Conservation (phyloP, 2,797 vertebrate species). For the Paedocypris micromegethes region DNA sequence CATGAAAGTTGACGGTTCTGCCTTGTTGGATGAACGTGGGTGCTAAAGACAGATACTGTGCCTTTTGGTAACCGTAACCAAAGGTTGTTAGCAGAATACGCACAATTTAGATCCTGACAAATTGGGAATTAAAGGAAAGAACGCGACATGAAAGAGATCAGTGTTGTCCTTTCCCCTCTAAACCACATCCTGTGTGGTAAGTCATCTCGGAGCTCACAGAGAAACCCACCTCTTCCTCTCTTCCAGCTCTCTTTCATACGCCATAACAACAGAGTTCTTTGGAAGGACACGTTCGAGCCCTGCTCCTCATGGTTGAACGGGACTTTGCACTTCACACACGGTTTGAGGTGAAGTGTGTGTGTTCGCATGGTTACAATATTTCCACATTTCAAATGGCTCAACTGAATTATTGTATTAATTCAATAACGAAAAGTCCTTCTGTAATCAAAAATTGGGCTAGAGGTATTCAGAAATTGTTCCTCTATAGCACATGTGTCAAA, state of each 20-base stretch:
- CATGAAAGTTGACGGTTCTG: constrained; percentile 23
- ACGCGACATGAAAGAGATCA: constrained; percentile 50
- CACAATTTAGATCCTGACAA: constrained; percentile 42
- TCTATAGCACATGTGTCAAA: too few species aligned
- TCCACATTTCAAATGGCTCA: too few species aligned
- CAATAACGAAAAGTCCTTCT: too few species aligned
- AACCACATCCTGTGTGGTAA: constrained; percentile 71
- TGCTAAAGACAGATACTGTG: constrained; percentile 17
- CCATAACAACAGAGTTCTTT: constrained; percentile 42
- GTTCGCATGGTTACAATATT: too few species aligned
- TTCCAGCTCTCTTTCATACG: constrained; percentile 38
- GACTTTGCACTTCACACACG: constrained; percentile 34
- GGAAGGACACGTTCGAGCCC: constrained; percentile 24
- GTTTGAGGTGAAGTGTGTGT: constrained; percentile 30
- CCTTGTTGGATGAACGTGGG: not conserved
- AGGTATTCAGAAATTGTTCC: too few species aligned
- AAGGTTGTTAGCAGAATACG: constrained; percentile 50
- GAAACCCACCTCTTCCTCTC: constrained; percentile 29
- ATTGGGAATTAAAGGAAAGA: constrained; percentile 39
- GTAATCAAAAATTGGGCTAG: too few species aligned
- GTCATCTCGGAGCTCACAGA: constrained; percentile 54
- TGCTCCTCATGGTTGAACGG: constrained; percentile 16
- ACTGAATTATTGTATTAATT: too few species aligned
- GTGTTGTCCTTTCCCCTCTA: constrained; percentile 56
- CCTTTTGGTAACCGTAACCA: constrained; percentile 45